Conservation (phyloP, 2,797 vertebrate species). For the Halcyon chelicuti region DNA sequence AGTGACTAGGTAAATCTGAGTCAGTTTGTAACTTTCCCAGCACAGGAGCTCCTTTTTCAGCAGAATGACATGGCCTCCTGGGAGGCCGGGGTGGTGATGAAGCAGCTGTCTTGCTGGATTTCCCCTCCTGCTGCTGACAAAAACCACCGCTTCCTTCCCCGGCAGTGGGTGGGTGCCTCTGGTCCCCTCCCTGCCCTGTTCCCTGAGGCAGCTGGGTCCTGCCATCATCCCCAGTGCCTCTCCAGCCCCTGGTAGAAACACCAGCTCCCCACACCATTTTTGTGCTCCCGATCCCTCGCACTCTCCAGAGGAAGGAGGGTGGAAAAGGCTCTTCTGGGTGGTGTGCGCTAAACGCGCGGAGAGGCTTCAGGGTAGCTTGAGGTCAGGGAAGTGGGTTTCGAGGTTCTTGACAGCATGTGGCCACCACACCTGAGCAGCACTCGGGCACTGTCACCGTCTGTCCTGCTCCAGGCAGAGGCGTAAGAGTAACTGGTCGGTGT, state of each 20-base stretch:
- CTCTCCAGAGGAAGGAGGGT: not conserved
- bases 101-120: not conserved
- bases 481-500: not conserved
- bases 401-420: not conserved
- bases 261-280: not conserved
- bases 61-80: not conserved
- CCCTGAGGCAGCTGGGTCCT: fast-evolving
- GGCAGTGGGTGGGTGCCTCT: fast-evolving
- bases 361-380: fast-evolving
- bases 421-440: not conserved
- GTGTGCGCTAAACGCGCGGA: fast-evolving
- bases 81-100: not conserved
- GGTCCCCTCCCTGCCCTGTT: not conserved
- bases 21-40: not conserved
- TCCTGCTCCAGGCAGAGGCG: not conserved
- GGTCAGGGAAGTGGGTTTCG: not conserved
- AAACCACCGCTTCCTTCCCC: conserved; percentile 15
- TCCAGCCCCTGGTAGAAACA: not conserved
- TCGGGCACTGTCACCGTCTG: not conserved
- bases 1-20: not conserved
- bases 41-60: not conserved
- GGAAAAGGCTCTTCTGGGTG: not conserved
- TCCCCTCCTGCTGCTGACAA: not conserved
- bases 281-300: fast-evolving
- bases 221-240: not conserved